phyloP scores from a whole-genome alignment of 2,113 vertebrate species.

The Urocitellus parryii region DNA sequence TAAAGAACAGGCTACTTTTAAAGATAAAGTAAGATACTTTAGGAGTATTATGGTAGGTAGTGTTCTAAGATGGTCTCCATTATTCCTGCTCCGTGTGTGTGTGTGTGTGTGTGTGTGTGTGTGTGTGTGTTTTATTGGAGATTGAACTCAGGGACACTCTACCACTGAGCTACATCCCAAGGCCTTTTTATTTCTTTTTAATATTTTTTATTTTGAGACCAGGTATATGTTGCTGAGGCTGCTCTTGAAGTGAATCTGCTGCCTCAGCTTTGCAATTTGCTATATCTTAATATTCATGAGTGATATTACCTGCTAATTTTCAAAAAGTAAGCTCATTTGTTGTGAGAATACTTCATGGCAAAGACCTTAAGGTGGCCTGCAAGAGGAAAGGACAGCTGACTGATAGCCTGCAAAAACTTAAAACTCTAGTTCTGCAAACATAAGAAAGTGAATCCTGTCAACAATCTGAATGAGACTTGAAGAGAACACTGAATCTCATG shows the following conservation, averaged over 20 bases:
- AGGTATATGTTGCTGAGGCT: too few species aligned
- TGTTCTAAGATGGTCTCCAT: neutral
- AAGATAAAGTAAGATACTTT: neutral
- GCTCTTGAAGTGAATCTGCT: too few species aligned
- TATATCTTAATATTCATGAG: neutral
- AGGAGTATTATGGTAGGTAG: neutral
- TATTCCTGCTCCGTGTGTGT: neutral
- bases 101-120: too few species aligned
- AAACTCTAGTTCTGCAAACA: neutral
- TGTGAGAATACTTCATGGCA: neutral
- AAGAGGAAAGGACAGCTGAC: neutral
- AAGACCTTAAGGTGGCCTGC: neutral
- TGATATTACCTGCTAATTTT: neutral
- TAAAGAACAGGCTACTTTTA: neutral
- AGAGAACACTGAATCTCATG: neutral
- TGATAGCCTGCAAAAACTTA: neutral
- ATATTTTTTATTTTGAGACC: too few species aligned
- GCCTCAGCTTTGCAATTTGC: too few species aligned
- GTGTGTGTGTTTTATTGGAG: too few species aligned
- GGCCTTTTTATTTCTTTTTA: too few species aligned
- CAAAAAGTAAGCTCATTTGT: neutral
- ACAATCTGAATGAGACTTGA: neutral
- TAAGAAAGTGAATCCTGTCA: neutral
- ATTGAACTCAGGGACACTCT: too few species aligned
- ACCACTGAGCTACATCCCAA: too few species aligned